Evolutionary conservation across 2,888 invertebrate species (phyloP).

Genomic region (Microctonus aethiopoides): DNA sequence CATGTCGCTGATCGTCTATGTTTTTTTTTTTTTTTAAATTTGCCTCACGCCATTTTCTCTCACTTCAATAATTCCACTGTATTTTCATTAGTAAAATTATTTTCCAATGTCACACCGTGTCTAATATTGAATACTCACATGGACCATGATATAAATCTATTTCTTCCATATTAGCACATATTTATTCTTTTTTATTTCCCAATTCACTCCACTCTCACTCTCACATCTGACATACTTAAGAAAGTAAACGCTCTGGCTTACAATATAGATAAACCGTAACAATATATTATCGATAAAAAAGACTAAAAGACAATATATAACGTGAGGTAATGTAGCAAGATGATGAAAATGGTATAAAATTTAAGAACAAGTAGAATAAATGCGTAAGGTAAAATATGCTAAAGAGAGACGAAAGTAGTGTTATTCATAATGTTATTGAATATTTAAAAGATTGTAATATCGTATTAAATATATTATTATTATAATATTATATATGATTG

Average conservation of each 20-base stretch:
- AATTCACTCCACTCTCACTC: neutral
- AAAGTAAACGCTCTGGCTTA: neutral
- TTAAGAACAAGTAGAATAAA: no score
- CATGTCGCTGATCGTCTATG: neutral
- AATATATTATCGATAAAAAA: no score
- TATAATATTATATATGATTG: no score
- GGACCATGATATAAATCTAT: neutral
- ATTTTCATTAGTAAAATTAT: neutral
- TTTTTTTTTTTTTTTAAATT: neutral
- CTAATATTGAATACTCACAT: neutral
- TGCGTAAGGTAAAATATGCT: no score
- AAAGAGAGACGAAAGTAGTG: no score
- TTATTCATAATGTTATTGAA: no score
- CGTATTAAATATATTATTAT: no score
- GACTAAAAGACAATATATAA: no score
- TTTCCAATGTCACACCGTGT: neutral
- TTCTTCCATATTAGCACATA: neutral
- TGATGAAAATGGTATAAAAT: no score
- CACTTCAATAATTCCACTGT: no score
- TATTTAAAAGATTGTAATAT: no score
- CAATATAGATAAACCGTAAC: neutral
- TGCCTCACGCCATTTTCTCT: neutral
- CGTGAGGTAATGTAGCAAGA: no score
- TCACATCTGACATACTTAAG: neutral
- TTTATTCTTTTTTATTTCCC: neutral